Percentiles rank a stretch among this genome's conserved stretches.
Evolutionary conservation across 2,888 invertebrate species (phyloP).

Genomic region (Sesia apiformis): DNA sequence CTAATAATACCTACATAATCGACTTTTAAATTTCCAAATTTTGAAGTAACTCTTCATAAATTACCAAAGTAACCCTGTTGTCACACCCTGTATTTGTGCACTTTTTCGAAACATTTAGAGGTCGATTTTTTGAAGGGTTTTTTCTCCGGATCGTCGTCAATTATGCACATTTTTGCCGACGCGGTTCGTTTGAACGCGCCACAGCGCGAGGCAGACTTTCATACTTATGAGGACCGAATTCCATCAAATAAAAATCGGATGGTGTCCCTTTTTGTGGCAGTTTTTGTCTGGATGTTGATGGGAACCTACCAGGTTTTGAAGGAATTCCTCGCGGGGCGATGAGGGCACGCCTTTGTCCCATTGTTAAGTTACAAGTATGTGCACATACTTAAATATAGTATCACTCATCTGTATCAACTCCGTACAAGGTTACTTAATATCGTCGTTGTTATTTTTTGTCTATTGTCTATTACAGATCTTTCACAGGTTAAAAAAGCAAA

Average conservation of each 20-base stretch:
- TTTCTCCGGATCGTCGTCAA: slow-evolving; percentile 59
- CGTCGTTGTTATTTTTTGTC: too few species aligned
- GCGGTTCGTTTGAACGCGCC: slow-evolving; percentile 57
- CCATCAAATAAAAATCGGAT: slow-evolving; percentile 68
- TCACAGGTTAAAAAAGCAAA: too few species aligned
- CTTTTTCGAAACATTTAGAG: slow-evolving; percentile 70
- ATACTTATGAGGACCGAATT: slow-evolving; percentile 58
- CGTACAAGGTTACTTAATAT: neutral
- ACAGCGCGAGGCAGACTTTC: slow-evolving; percentile 28
- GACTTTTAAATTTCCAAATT: too few species aligned
- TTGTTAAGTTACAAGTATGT: neutral
- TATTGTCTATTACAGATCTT: too few species aligned
- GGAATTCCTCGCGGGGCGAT: slow-evolving; percentile 43
- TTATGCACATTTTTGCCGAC: slow-evolving; percentile 72
- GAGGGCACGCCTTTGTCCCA: slow-evolving; percentile 36
- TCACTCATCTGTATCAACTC: neutral
- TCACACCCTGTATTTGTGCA: slow-evolving; percentile 45
- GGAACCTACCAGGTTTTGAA: slow-evolving; percentile 50
- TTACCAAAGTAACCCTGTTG: too few species aligned
- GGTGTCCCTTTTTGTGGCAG: slow-evolving; percentile 48
- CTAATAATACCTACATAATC: too few species aligned
- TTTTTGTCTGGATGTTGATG: slow-evolving; percentile 68
- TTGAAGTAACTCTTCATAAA: too few species aligned
- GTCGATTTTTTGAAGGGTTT: slow-evolving; percentile 67
- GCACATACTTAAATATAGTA: neutral